phyloP scores from a whole-genome alignment of 1,140 invertebrate genomes.

The Charaxes varanes region DNA sequence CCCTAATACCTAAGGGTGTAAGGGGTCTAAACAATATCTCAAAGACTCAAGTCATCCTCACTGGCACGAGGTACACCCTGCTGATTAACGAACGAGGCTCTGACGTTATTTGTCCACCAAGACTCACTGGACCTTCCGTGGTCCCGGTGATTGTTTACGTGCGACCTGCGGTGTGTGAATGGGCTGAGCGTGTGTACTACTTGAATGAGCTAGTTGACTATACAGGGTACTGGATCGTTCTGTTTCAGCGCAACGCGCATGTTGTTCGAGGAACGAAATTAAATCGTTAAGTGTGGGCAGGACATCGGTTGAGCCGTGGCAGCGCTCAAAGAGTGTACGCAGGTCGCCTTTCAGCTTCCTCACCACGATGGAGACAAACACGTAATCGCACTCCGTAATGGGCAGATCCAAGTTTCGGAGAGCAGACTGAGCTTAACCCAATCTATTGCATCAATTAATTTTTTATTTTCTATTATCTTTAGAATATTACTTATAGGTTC shows the following conservation, averaged over 20 bases:
- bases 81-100: too few relatives aligned
- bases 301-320: neutral
- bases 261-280: conserved; percentile 11
- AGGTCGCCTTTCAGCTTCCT: conserved; percentile 15
- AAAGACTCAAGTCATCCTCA: too few relatives aligned
- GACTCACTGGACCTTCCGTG: too few relatives aligned
- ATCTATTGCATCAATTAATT: too few relatives aligned
- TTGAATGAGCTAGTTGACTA: too few relatives aligned
- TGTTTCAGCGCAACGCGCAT: conserved; percentile 7
- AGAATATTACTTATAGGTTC: too few relatives aligned
- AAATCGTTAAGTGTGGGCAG: conserved; percentile 12
- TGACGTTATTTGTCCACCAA: too few relatives aligned
- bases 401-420: conserved; percentile 10
- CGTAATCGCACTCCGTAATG: conserved; percentile 9
- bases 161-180: neutral
- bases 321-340: conserved; percentile 11
- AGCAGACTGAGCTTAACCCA: conserved; percentile 3
- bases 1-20: too few relatives aligned
- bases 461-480: too few relatives aligned
- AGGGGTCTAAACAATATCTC: too few relatives aligned
- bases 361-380: conserved; percentile 16
- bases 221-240: conserved; percentile 1
- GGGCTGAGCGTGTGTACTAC: neutral
- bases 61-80: too few relatives aligned
- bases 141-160: neutral